Conservation (phyloP, 2,888 invertebrate genomes). For the Clepsis dumicolana region DNA sequence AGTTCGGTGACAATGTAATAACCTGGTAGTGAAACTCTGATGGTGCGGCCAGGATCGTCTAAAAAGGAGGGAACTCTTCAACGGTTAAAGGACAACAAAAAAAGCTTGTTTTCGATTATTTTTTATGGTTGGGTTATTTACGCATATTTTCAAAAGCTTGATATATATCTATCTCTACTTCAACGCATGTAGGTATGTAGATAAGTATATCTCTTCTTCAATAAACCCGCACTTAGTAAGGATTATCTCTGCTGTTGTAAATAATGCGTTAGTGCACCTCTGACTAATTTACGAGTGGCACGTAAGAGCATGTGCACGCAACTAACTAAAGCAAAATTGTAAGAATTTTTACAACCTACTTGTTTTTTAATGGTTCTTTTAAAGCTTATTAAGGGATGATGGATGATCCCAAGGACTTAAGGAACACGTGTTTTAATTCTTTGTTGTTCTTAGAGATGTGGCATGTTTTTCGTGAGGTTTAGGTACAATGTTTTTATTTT, state of each 20-base stretch:
- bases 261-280: slow-evolving; percentile 66
- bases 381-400: slow-evolving; percentile 22
- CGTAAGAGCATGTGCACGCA: slow-evolving; percentile 20
- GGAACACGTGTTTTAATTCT: not conserved
- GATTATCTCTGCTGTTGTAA: slow-evolving; percentile 68
- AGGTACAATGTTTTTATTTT: not conserved
- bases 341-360: slow-evolving; percentile 22
- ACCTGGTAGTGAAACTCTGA: too few relatives aligned
- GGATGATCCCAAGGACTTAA: not conserved
- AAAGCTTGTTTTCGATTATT: too few relatives aligned
- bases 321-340: slow-evolving; percentile 26
- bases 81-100: too few relatives aligned
- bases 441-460: not conserved
- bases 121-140: too few relatives aligned
- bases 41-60: too few relatives aligned
- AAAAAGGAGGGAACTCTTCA: too few relatives aligned
- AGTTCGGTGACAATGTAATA: too few relatives aligned
- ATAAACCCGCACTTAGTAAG: slow-evolving; percentile 68
- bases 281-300: slow-evolving; percentile 64
- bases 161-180: not conserved
- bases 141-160: too few relatives aligned
- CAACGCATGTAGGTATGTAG: not conserved
- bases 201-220: not conserved
- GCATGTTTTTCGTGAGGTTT: not conserved
- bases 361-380: slow-evolving; percentile 34